These are phyloP conservation scores for Chiloscyllium punctatum DNA, from an alignment of 2,797 vertebrate genomes.

Conservation along the genomic window DNA sequence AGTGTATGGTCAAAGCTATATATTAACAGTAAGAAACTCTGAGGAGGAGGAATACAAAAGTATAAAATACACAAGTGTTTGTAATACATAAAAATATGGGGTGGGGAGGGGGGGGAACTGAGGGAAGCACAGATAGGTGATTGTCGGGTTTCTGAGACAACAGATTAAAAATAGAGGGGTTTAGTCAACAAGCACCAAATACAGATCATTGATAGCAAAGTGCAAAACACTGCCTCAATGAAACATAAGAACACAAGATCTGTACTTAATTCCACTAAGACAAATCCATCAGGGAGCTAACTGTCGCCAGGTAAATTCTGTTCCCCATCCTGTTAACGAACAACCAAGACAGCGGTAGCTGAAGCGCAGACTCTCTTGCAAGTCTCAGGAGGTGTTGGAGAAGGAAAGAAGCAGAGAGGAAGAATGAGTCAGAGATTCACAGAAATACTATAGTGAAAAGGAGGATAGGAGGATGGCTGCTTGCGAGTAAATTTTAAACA, in stretches of 20 bases:
- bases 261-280: neutral
- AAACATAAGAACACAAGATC: neutral
- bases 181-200: neutral
- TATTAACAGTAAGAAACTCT: neutral
- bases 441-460: neutral
- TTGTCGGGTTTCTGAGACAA: neutral
- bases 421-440: neutral
- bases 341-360: neutral
- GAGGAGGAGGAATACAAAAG: neutral
- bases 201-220: neutral
- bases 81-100: neutral
- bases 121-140: neutral
- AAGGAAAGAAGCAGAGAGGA: neutral
- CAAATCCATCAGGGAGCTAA: neutral
- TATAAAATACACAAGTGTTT: neutral
- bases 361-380: neutral
- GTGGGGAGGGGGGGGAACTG: neutral
- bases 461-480: neutral
- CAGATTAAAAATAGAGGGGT: neutral
- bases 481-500: neutral
- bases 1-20: neutral
- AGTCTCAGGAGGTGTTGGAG: neutral
- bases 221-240: neutral
- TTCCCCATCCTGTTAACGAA: neutral
- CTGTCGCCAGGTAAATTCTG: neutral